A percentile compares a stretch with the other conserved stretches of the same genome.
phyloP scores from a whole-genome alignment of 92 coral and sea anemone genomes.

The Galaxea fascicularis region DNA sequence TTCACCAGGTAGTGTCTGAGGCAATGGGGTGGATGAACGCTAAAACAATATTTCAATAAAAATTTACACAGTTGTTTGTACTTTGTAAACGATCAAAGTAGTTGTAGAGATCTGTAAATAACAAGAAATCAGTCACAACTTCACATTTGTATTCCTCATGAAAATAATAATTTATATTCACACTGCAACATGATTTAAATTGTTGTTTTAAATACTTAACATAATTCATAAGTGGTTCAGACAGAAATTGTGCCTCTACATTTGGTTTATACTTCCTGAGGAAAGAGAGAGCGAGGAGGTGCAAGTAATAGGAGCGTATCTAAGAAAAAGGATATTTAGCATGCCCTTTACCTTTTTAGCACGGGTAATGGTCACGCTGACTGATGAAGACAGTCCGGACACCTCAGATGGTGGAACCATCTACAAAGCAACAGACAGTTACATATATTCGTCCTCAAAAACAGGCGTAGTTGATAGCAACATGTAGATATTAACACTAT shows the following conservation, averaged over 20 bases:
- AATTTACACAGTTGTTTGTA: neutral
- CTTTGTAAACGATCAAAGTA: neutral
- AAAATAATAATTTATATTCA: neutral
- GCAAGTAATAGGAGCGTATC: constrained; percentile 1
- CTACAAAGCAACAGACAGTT: constrained; percentile 4
- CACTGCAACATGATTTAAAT: constrained; percentile 1
- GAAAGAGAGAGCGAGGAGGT: neutral
- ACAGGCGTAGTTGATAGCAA: neutral
- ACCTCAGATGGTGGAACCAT: neutral
- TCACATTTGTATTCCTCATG: neutral
- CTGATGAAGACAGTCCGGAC: neutral
- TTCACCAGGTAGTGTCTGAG: constrained; percentile 3
- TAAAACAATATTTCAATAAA: neutral
- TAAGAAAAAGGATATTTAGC: neutral
- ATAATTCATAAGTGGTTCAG: neutral
- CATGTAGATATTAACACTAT: neutral
- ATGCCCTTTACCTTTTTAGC: neutral
- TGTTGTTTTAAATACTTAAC: neutral
- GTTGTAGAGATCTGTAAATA: neutral
- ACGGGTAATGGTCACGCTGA: neutral
- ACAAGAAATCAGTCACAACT: neutral
- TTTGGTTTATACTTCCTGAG: neutral
- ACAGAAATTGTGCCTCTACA: neutral
- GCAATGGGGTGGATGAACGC: neutral
- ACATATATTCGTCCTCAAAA: neutral